phyloP scores from a whole-genome alignment of 2,113 vertebrate species.

The Pygoscelis antarcticus region DNA sequence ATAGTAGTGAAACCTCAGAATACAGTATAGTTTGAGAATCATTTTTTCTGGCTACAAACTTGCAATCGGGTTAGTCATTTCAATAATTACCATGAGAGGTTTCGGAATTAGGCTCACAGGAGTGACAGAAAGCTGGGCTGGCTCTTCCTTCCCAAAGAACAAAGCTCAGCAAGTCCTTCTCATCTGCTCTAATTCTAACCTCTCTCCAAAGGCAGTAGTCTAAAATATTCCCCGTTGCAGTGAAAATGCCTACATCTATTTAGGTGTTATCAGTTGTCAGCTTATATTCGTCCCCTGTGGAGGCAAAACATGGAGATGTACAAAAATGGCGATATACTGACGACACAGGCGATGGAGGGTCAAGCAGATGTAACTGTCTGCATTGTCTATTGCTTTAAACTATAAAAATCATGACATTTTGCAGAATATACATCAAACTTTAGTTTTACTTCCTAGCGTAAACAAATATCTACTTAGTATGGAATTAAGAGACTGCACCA shows the following conservation, averaged over 20 bases:
- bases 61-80: constrained; percentile 27
- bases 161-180: constrained; percentile 49
- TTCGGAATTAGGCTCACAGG: constrained; percentile 18
- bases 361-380: not conserved
- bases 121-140: not conserved
- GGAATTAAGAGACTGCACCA: not conserved
- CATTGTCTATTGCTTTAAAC: not conserved
- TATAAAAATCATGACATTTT: not conserved
- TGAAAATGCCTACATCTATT: not conserved
- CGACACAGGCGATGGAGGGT: not conserved
- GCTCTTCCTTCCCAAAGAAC: constrained; percentile 26
- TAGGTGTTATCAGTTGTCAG: not conserved
- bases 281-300: not conserved
- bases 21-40: not conserved
- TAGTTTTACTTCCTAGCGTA: not conserved
- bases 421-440: not conserved
- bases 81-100: constrained; percentile 17
- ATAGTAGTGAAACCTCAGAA: constrained; percentile 50
- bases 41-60: constrained; percentile 33
- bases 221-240: not conserved
- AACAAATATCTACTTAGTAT: not conserved
- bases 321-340: not conserved
- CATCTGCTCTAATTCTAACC: constrained; percentile 43
- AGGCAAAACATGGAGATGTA: not conserved
- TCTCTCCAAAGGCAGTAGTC: constrained; percentile 29